Conservation (phyloP, 1,140 invertebrate species). For the Macrosteles quadrilineatus region DNA sequence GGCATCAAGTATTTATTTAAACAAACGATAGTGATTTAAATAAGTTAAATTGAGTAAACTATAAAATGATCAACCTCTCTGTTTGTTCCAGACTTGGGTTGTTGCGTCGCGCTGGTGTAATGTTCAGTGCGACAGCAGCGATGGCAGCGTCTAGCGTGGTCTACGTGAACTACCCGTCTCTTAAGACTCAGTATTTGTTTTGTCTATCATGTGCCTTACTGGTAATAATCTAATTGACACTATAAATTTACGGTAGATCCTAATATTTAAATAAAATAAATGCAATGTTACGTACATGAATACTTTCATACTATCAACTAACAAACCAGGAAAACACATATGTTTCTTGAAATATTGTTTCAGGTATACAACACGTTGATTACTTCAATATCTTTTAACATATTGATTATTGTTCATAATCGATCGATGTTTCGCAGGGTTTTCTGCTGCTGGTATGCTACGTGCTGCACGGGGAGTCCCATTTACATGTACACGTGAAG, state of each 20-base stretch:
- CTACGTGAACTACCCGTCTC: constrained; percentile 60
- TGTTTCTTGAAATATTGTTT: too few species aligned
- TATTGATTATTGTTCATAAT: too few species aligned
- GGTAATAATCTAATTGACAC: constrained; percentile 51
- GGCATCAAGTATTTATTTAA: too few species aligned
- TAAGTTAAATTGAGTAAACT: too few species aligned
- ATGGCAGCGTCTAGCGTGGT: constrained; percentile 60
- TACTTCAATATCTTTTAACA: too few species aligned
- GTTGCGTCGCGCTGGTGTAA: constrained; percentile 57
- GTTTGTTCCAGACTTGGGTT: constrained; percentile 55
- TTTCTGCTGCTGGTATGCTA: constrained; percentile 54
- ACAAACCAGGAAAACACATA: too few species aligned
- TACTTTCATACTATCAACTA: too few species aligned
- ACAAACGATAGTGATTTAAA: too few species aligned
- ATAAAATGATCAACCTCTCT: too few species aligned
- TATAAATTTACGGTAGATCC: neutral
- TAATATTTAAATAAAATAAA: too few species aligned
- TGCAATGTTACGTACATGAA: too few species aligned
- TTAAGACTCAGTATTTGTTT: constrained; percentile 60
- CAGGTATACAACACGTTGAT: constrained; percentile 17
- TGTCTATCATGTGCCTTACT: constrained; percentile 58
- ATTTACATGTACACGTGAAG: constrained; percentile 41
- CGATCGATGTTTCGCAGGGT: too few species aligned
- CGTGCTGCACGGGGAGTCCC: constrained; percentile 53
- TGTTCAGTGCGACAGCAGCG: constrained; percentile 58